Percentiles rank a stretch among this genome's conserved stretches.
Evolutionary conservation across 2,797 vertebrate species (phyloP).

Genomic region (Acrocephalus scirpaceus): DNA sequence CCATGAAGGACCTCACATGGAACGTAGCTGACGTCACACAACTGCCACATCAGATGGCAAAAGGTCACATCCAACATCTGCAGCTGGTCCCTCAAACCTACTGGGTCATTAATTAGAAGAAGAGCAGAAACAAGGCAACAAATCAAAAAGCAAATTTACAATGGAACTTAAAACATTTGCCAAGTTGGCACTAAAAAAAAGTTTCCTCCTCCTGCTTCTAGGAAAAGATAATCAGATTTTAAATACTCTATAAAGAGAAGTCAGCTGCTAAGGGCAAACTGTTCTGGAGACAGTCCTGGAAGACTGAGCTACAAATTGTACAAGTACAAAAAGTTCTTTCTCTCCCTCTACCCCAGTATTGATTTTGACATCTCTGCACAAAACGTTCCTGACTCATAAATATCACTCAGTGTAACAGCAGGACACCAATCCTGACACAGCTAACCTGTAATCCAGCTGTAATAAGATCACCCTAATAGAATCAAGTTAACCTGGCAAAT

Average conservation of each 20-base stretch:
- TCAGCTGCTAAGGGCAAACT: background rate
- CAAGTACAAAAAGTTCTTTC: background rate
- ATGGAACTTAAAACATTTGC: background rate
- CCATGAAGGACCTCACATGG: background rate
- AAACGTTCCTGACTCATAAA: background rate
- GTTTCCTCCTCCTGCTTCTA: background rate
- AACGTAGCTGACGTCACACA: background rate
- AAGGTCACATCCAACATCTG: background rate
- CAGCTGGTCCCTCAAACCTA: background rate
- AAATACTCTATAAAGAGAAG: background rate
- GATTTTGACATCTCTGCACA: background rate
- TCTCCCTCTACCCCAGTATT: background rate
- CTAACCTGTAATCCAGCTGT: background rate
- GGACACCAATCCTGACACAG: background rate
- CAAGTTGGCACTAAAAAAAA: background rate
- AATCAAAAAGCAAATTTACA: background rate
- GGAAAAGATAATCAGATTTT: background rate
- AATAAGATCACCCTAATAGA: background rate
- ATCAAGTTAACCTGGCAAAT: conserved; percentile 11
- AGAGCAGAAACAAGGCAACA: background rate
- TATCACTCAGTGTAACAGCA: background rate
- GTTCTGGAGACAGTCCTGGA: background rate
- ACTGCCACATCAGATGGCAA: background rate
- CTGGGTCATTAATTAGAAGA: background rate
- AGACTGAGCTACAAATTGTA: background rate